A percentile compares a stretch with the other conserved stretches of the same genome.
These are phyloP conservation scores for Ibycter americanus DNA, from an alignment of 2,797 vertebrate species.

Conservation along the genomic window DNA sequence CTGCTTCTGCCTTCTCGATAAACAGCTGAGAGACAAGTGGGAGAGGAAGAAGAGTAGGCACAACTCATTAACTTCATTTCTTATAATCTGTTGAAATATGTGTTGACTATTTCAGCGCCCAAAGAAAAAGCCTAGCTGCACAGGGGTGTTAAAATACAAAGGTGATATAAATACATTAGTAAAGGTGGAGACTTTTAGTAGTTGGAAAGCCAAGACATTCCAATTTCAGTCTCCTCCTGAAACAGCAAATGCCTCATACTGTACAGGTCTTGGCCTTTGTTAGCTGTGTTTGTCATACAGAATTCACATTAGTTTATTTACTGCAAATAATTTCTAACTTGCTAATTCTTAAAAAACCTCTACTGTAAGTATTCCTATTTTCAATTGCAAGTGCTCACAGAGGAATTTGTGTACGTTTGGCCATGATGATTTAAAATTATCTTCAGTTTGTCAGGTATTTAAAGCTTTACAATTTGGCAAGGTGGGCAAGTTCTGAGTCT, in stretches of 20 bases:
- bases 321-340: not conserved
- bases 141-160: not conserved
- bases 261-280: not conserved
- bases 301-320: not conserved
- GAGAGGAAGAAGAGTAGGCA: not conserved
- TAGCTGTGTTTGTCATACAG: fast-evolving
- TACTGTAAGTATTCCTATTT: not conserved
- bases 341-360: not conserved
- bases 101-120: fast-evolving
- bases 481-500: not conserved
- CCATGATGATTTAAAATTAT: not conserved
- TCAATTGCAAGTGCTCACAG: not conserved
- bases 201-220: not conserved
- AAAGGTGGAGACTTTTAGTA: not conserved
- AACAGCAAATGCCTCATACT: not conserved
- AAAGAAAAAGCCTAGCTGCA: not conserved
- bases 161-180: not conserved
- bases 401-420: not conserved
- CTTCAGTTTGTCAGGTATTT: not conserved
- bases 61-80: not conserved
- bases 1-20: conserved; percentile 90
- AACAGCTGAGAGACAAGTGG: conserved; percentile 82
- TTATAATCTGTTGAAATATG: fast-evolving
- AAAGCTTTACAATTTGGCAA: not conserved
- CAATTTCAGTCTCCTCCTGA: not conserved